These are phyloP conservation scores for Sphinx pinastri DNA, from an alignment of 2,888 invertebrate genomes.

Conservation along the genomic window DNA sequence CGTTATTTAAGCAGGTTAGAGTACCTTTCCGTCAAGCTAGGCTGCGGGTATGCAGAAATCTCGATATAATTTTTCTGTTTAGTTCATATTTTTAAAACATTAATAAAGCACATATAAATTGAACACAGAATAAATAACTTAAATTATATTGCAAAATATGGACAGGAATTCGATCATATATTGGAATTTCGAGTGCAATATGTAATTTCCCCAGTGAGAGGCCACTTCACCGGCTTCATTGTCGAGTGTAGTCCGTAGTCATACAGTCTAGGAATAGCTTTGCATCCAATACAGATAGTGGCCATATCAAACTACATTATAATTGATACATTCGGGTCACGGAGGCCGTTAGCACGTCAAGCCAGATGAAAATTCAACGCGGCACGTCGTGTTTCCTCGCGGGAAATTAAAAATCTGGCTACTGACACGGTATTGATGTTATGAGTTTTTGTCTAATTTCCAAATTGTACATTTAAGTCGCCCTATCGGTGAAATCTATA, in stretches of 20 bases:
- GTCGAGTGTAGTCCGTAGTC: background rate
- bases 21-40: too few relatives aligned
- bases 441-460: background rate
- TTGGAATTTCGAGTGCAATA: conserved; percentile 14
- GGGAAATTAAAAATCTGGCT: conserved; percentile 53
- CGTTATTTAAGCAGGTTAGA: too few relatives aligned
- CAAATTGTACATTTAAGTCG: background rate
- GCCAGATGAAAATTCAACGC: conserved; percentile 46
- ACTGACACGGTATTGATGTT: conserved; percentile 1
- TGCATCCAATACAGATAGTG: background rate
- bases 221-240: conserved; percentile 2
- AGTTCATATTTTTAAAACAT: too few relatives aligned
- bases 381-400: conserved; percentile 33
- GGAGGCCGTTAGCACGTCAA: background rate
- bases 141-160: background rate
- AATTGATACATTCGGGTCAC: conserved; percentile 21
- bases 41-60: too few relatives aligned
- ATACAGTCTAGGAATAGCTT: background rate
- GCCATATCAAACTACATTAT: conserved; percentile 2
- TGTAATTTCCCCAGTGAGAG: conserved; percentile 3
- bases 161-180: conserved; percentile 3
- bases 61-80: too few relatives aligned
- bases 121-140: background rate
- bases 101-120: background rate
- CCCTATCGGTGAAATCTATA: too few relatives aligned